Conservation (phyloP, 2,797 vertebrate genomes). For the Melanotaenia pygmaea region DNA sequence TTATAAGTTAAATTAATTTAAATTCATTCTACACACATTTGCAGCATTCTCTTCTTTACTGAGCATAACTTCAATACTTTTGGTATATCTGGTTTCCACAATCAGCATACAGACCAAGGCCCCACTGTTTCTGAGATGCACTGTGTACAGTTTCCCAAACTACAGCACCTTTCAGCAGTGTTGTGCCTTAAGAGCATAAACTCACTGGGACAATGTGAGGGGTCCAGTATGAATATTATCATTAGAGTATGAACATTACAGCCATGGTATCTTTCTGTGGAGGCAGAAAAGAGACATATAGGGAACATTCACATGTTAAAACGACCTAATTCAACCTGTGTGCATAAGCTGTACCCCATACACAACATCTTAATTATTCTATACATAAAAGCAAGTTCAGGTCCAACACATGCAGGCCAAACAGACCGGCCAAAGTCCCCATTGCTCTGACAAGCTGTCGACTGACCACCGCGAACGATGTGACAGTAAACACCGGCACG, state of each 20-base stretch:
- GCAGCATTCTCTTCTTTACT: background rate
- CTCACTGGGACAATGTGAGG: conserved; percentile 31
- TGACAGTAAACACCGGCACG: conserved; percentile 38
- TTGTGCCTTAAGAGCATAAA: conserved; percentile 14
- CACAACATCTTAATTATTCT: conserved; percentile 1
- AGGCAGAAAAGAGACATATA: conserved; percentile 4
- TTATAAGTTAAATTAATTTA: background rate
- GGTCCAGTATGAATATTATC: conserved; percentile 38
- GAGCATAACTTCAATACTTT: conserved; percentile 35
- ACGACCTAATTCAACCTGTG: background rate
- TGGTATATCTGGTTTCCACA: conserved; percentile 37
- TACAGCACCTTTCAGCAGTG: conserved; percentile 42
- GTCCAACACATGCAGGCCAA: conserved; percentile 46
- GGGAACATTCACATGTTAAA: background rate
- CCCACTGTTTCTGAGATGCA: conserved; percentile 26
- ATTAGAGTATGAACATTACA: conserved; percentile 21
- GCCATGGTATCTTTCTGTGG: conserved; percentile 21
- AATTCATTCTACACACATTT: conserved; percentile 6
- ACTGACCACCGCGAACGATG: conserved; percentile 33
- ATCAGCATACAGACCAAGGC: conserved; percentile 18
- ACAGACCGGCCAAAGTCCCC: conserved; percentile 46
- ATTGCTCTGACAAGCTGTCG: conserved; percentile 11
- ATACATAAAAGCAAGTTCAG: conserved; percentile 32
- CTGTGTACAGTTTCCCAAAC: conserved; percentile 57
- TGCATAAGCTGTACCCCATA: conserved; percentile 9